Evolutionary conservation across 2,888 invertebrate species (phyloP).

Genomic region (Eupithecia vulgata): DNA sequence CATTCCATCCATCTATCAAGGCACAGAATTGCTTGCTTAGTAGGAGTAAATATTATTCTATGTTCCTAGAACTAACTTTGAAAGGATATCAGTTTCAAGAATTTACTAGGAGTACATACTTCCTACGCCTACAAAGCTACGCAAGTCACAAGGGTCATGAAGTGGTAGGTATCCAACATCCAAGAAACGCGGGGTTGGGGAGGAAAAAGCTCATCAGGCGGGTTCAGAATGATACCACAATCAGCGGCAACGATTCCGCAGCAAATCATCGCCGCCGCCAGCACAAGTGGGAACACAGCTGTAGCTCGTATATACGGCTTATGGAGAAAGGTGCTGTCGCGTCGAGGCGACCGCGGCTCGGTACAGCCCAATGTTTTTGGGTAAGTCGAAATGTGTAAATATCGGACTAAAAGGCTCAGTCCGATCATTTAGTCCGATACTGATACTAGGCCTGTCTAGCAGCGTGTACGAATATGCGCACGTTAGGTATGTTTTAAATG

Average conservation of each 20-base stretch:
- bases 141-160: not conserved
- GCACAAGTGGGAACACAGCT: constrained; percentile 24
- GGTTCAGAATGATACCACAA: constrained; percentile 34
- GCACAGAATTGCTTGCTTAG: too few relatives aligned
- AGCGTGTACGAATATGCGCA: too few relatives aligned
- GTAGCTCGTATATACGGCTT: constrained; percentile 12
- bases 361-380: not conserved
- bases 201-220: constrained; percentile 34
- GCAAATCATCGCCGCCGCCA: constrained; percentile 34
- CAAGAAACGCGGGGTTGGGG: not conserved
- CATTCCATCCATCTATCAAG: too few relatives aligned
- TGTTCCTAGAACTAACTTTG: not conserved
- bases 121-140: not conserved
- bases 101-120: not conserved
- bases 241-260: constrained; percentile 27
- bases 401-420: too few relatives aligned
- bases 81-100: not conserved
- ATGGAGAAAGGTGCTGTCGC: constrained; percentile 7
- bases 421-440: too few relatives aligned
- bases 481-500: too few relatives aligned
- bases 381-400: too few relatives aligned
- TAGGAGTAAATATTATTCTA: not conserved
- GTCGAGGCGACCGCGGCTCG: not conserved
- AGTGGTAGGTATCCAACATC: not conserved
- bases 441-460: too few relatives aligned